Evolutionary conservation across 1,140 invertebrate species (phyloP), one percentile per base, ranked within the genome.

Genomic region (Trinorchestia longiramus): DNA sequence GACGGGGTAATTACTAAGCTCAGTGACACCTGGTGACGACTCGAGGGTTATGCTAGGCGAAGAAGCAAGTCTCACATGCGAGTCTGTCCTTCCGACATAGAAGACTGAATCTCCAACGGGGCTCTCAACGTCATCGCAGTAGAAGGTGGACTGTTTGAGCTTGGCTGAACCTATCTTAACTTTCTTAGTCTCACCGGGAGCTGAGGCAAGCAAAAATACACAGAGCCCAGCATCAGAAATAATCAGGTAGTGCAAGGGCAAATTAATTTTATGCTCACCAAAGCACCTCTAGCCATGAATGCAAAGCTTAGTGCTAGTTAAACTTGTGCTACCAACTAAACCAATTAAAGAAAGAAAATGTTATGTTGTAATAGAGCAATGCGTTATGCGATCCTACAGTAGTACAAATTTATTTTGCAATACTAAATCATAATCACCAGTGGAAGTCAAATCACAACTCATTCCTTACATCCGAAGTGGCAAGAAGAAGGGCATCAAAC

Each of bases 101-200:
- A 94, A 94, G 92, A 94, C 44, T 6, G 92, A 94, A n/a, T 94
- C 92, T 4, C 92, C 92, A 45, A 94, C 19, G 15, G 92, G 19
- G 92, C 92, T 94, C 92, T 94, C 92, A 11, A 45, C 44, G 40
- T 94, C 92, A 45, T 94, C 92, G 92, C 92, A 94, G 92, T 94
- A 94, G 44, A 94, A 94, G 40, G 92, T 94, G 8, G 92, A 94
- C 44, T 94, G 92, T 43, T 94, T 94, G 43, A 94, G 43, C 44
- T 94, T 94, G 36, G 92, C 92, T 6, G 92, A 94, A 44, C 92
- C 92, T 94, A 94, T 94, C 43, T 94, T 94, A 45, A 94, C 92
- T 94, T 94, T 94, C 92, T 94, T 94, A 47, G 43, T 94, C 43
- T 94, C 92, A 40, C 92, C 92, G 41, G 92, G 92, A 94, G 92